Evolutionary conservation across 2,113 vertebrate genomes (phyloP).

Genomic region (Tricholaema leucomelas): DNA sequence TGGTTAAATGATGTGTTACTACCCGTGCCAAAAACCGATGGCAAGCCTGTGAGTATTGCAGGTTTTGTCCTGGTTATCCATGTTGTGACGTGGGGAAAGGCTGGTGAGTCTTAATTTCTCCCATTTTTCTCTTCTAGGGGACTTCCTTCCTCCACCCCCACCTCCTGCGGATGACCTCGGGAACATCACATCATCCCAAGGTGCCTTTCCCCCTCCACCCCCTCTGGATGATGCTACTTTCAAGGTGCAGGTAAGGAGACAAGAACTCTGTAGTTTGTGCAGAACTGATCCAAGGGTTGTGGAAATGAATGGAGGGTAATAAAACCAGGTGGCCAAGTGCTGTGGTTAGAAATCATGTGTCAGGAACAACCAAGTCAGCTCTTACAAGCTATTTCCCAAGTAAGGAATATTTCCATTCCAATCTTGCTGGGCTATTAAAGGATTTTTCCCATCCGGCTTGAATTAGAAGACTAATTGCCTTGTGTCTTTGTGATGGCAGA

Average conservation of each 20-base stretch:
- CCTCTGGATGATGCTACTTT: constrained; percentile 54
- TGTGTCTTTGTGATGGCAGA: background rate
- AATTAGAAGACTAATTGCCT: constrained; percentile 57
- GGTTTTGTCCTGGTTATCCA: background rate
- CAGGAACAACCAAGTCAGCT: constrained; percentile 3
- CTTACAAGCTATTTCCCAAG: constrained; percentile 42
- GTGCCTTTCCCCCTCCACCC: constrained; percentile 76
- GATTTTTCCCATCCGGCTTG: constrained; percentile 59
- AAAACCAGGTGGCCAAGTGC: background rate
- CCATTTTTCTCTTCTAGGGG: constrained; percentile 60
- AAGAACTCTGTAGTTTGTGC: background rate
- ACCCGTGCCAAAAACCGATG: accelerated
- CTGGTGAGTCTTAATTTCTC: background rate
- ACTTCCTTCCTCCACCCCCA: constrained; percentile 81
- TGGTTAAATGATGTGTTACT: background rate
- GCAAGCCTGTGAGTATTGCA: background rate
- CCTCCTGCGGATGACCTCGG: constrained; percentile 78
- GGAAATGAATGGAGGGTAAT: background rate
- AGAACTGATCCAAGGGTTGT: background rate
- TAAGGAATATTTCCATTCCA: constrained; percentile 52
- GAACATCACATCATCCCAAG: constrained; percentile 64
- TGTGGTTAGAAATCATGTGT: constrained; percentile 15
- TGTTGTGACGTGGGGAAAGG: background rate
- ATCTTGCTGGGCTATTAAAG: constrained; percentile 46
- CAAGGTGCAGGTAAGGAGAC: constrained; percentile 67